phyloP scores from a whole-genome alignment of 30 jellyfish, hydroid and myxozoan genomes.

The Sanderia malayensis region DNA sequence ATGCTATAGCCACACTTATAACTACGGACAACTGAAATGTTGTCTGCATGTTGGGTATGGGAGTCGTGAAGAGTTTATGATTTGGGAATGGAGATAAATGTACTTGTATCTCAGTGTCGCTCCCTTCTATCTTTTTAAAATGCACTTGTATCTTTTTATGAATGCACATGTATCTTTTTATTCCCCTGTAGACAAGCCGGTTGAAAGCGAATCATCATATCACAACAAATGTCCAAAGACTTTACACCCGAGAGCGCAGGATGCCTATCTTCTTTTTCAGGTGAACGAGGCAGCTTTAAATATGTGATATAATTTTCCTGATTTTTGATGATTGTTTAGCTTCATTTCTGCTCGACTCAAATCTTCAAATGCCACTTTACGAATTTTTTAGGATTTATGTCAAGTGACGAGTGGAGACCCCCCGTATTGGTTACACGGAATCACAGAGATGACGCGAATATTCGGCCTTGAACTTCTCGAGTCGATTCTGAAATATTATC shows the following conservation, averaged over 20 bases:
- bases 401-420: slow-evolving; percentile 96
- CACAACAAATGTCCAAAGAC: slow-evolving; percentile 85
- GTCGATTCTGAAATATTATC: slow-evolving; percentile 81
- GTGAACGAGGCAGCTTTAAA: slow-evolving; percentile 15
- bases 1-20: too few relatives aligned
- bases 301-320: background rate
- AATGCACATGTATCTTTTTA: background rate
- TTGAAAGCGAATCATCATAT: slow-evolving; percentile 38
- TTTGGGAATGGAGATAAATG: too few relatives aligned
- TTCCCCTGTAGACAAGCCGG: slow-evolving; percentile 26
- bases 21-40: too few relatives aligned
- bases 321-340: too few relatives aligned
- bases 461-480: slow-evolving; percentile 90
- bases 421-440: slow-evolving; percentile 93
- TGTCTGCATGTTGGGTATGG: too few relatives aligned
- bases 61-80: too few relatives aligned
- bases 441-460: slow-evolving; percentile 93
- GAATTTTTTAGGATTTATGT: slow-evolving; percentile 83
- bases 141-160: too few relatives aligned
- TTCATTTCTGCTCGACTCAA: too few relatives aligned
- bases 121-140: too few relatives aligned
- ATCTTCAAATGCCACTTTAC: too few relatives aligned
- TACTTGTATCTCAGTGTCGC: too few relatives aligned
- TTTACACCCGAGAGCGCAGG: slow-evolving; percentile 89
- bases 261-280: slow-evolving; percentile 91